Evolutionary conservation across 2,797 vertebrate genomes (phyloP).

Genomic region (Labroides dimidiatus): DNA sequence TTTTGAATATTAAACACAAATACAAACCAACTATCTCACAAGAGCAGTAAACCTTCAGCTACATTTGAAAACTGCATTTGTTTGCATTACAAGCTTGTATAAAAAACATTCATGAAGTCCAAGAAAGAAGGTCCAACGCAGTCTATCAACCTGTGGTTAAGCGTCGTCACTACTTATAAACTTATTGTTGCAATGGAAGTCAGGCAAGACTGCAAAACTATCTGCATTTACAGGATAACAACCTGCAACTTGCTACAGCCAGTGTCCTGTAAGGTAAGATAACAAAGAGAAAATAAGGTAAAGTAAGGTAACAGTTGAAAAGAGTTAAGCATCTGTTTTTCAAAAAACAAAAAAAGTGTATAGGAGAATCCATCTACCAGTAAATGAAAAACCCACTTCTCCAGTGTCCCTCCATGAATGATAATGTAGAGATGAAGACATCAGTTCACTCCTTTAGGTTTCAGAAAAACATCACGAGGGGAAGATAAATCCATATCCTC

Average conservation of each 20-base stretch:
- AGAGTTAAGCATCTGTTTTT: background rate
- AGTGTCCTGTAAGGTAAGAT: background rate
- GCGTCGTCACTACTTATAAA: no score
- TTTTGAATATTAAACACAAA: no score
- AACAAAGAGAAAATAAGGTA: background rate
- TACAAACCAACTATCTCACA: no score
- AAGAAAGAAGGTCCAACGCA: no score
- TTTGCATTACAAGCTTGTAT: no score
- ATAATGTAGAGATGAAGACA: constrained; percentile 7
- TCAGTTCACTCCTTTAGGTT: constrained; percentile 37
- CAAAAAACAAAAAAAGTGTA: background rate
- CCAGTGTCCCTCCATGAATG: constrained; percentile 8
- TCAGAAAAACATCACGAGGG: constrained; percentile 31
- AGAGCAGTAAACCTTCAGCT: no score
- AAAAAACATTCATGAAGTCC: no score
- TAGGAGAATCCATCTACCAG: background rate
- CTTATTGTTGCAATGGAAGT: no score
- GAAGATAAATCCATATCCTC: constrained; percentile 50
- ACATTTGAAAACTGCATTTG: no score
- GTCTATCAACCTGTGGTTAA: no score
- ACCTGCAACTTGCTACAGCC: background rate
- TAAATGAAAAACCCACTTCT: constrained; percentile 22
- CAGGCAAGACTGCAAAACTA: background rate
- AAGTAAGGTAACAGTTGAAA: background rate
- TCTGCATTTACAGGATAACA: background rate